These are phyloP conservation scores for Pachypanchax playfairii DNA, from an alignment of 2,113 vertebrate species.

Conservation along the genomic window DNA sequence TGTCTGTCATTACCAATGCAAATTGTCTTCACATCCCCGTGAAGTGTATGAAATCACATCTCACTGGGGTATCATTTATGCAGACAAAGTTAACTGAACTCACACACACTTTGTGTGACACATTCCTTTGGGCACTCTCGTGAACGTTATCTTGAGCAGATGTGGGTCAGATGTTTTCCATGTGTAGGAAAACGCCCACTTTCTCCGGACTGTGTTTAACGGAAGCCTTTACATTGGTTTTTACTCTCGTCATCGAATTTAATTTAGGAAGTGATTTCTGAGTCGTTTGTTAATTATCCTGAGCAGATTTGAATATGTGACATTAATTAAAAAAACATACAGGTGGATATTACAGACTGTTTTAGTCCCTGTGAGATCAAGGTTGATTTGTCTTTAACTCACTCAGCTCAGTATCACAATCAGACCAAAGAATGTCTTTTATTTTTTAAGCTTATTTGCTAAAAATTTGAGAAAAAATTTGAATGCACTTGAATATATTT, in stretches of 20 bases:
- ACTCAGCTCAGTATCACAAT: not conserved
- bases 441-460: too few relatives aligned
- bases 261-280: not conserved
- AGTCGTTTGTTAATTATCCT: conserved; percentile 7
- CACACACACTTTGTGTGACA: conserved; percentile 1
- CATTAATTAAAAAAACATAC: not conserved
- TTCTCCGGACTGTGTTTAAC: not conserved
- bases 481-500: not conserved
- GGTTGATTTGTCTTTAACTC: not conserved
- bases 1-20: conserved; percentile 43
- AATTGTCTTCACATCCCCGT: conserved; percentile 28
- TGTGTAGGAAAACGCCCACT: not conserved
- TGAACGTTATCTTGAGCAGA: not conserved
- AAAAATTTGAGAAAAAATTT: not conserved
- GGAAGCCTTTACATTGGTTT: not conserved
- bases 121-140: conserved; percentile 1
- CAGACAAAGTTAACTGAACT: not conserved
- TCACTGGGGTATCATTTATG: not conserved
- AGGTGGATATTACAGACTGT: not conserved
- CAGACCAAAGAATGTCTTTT: too few relatives aligned
- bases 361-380: not conserved
- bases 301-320: not conserved
- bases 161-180: conserved; percentile 22
- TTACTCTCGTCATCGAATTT: not conserved
- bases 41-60: not conserved